Evolutionary conservation across 2,113 vertebrate genomes (phyloP), one percentile per base, ranked within the genome.

Genomic region (Meles meles): DNA sequence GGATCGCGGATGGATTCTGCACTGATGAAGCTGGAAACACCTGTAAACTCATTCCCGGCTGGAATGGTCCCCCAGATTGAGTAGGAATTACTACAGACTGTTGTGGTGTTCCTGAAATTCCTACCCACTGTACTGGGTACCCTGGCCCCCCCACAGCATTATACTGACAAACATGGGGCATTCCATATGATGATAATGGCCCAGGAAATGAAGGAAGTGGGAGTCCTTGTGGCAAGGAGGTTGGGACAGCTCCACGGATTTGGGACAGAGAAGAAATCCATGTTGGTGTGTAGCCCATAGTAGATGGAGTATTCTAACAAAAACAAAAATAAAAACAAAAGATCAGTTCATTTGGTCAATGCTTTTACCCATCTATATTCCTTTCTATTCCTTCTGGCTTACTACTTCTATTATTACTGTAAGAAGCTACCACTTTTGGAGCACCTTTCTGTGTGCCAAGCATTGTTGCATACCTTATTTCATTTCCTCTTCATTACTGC

Each of bases 121-220:
- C 98, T 97, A 98, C 97, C 98, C 97, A 99, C 80, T 98, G 98
- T 93, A 99, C 98, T 4, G 98, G 98, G 94, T 98, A 98, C 20
- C 97, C 97, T 17, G 97, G 8, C 34, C 97, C 92, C 6, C 94
- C 97, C 44, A 98, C 81, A 80, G 97, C 94, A 89, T 98, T 98
- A 91, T 98, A 98, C 52, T 98, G 98, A 94, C 98, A 98, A 94
- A 69, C 98, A 90, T 98, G 97, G 84, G 98, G 96, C 80, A 98
- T 89, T 93, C 98, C 96, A 5, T 98, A 98, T 49, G 98, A 98
- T 39, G 97, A 86, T 80, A 98, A 97, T 97, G 99, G 98, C 98
- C 99, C 90, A 96, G 98, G 98, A 98, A 99, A 98, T 95, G 99
- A 97, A 93, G 98, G 77, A 86, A 97, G 94, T 95, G 99, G 90